These are phyloP conservation scores for Boulengeromyrus knoepffleri DNA, from an alignment of 2,113 vertebrate species.

Conservation along the genomic window DNA sequence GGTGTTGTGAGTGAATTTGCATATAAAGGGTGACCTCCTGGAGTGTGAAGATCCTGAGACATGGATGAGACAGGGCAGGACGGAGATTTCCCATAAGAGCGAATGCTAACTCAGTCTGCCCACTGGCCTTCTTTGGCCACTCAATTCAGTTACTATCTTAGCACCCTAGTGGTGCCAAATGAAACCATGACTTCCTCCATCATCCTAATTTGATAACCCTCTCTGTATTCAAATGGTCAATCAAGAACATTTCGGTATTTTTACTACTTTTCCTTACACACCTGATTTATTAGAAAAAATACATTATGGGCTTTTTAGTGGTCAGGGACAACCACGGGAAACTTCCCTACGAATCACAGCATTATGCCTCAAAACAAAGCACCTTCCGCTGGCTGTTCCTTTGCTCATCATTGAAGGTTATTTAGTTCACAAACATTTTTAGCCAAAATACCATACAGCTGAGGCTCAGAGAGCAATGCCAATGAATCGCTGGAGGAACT, in stretches of 20 bases:
- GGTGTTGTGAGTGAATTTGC: not conserved
- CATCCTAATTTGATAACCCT: not conserved
- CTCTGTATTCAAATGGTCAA: not conserved
- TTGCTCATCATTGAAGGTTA: not conserved
- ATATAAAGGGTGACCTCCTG: not conserved
- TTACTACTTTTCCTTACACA: not conserved
- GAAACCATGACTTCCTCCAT: not conserved
- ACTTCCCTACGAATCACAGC: not conserved
- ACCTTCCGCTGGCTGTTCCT: not conserved
- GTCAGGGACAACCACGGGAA: not conserved
- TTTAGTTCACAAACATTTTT: not conserved
- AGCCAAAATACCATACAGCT: not conserved
- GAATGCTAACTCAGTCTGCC: not conserved
- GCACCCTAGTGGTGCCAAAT: not conserved
- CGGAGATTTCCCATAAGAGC: not conserved
- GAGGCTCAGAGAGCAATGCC: not conserved
- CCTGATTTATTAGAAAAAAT: not conserved
- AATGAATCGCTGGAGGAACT: not conserved
- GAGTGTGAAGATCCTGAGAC: not conserved
- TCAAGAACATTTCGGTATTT: not conserved
- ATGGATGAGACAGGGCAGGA: not conserved
- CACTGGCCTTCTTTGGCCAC: not conserved
- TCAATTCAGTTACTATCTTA: not conserved
- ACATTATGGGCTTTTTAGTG: not conserved
- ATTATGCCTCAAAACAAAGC: not conserved